phyloP scores from a whole-genome alignment of 53 echinoderm and acorn worm genomes.

The Holothuria scabra region DNA sequence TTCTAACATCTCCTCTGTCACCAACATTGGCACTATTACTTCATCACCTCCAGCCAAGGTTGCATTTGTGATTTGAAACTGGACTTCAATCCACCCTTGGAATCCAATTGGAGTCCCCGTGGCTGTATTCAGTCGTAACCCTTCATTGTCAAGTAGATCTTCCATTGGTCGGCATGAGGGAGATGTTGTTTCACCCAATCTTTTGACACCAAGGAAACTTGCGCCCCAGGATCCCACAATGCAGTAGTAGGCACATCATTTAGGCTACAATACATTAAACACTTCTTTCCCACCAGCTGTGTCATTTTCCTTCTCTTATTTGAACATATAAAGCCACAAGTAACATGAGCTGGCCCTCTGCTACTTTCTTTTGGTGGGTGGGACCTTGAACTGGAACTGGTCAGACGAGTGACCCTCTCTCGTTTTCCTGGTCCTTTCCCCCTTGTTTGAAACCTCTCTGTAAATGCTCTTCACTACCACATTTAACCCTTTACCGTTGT shows the following conservation, averaged over 20 bases:
- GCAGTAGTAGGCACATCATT: constrained; percentile 46
- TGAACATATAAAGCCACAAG: constrained; percentile 37
- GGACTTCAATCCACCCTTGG: constrained; percentile 20
- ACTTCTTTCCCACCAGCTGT: constrained; percentile 58
- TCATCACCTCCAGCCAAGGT: neutral
- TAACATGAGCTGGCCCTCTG: neutral
- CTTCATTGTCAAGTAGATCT: constrained; percentile 34
- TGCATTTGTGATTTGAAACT: neutral
- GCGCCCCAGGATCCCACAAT: too few relatives aligned
- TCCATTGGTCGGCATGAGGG: constrained; percentile 30
- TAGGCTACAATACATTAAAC: constrained; percentile 55
- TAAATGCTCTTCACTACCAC: constrained; percentile 41
- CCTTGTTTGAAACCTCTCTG: constrained; percentile 36
- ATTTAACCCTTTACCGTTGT: too few relatives aligned
- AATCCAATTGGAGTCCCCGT: constrained; percentile 2
- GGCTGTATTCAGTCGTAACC: constrained; percentile 16
- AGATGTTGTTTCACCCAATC: too few relatives aligned
- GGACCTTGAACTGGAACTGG: constrained; percentile 14
- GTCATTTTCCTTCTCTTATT: constrained; percentile 39
- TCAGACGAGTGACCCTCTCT: constrained; percentile 39
- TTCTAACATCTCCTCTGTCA: constrained; percentile 22
- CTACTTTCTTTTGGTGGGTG: neutral
- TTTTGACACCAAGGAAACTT: too few relatives aligned
- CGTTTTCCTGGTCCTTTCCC: neutral
- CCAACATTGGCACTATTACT: constrained; percentile 27